phyloP scores from a whole-genome alignment of 1,140 invertebrate genomes.

The Pseudachorutes palmiensis region DNA sequence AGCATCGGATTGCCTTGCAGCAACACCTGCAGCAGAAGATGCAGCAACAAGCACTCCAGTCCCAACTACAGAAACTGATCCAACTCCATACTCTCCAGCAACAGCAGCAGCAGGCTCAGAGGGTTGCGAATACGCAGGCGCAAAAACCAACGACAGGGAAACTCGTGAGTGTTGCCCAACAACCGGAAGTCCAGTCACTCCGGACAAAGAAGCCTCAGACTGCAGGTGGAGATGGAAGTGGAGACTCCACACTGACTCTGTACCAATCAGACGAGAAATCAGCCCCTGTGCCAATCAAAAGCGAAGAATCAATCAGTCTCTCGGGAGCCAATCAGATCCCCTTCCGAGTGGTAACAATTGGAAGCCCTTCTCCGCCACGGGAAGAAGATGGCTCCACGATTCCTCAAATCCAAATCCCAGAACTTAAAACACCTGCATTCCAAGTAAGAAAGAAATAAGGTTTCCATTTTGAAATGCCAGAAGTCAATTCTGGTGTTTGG shows the following conservation, averaged over 20 bases:
- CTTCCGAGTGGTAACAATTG: too few relatives aligned
- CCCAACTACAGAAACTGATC: constrained; percentile 42
- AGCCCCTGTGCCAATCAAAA: neutral
- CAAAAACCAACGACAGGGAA: constrained; percentile 39
- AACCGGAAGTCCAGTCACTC: constrained; percentile 27
- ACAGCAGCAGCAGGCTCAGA: constrained; percentile 45
- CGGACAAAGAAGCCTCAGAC: constrained; percentile 41
- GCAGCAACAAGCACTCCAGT: constrained; percentile 49
- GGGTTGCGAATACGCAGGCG: constrained; percentile 46
- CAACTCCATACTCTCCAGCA: constrained; percentile 47
- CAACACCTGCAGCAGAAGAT: constrained; percentile 62
- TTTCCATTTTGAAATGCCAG: too few relatives aligned
- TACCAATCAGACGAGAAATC: neutral
- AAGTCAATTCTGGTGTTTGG: neutral
- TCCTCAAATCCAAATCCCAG: constrained; percentile 26
- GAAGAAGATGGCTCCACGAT: constrained; percentile 16
- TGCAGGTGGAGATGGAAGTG: neutral
- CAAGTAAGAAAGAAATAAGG: neutral
- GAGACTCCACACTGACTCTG: neutral
- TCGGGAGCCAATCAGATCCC: too few relatives aligned
- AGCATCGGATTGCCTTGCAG: constrained; percentile 52
- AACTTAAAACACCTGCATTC: neutral
- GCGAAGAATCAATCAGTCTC: neutral
- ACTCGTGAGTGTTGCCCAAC: neutral
- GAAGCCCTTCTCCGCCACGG: too few relatives aligned